A percentile compares a stretch with the other conserved stretches of the same genome.
phyloP scores from a whole-genome alignment of 1,140 invertebrate species.

The Globodera rostochiensis region DNA sequence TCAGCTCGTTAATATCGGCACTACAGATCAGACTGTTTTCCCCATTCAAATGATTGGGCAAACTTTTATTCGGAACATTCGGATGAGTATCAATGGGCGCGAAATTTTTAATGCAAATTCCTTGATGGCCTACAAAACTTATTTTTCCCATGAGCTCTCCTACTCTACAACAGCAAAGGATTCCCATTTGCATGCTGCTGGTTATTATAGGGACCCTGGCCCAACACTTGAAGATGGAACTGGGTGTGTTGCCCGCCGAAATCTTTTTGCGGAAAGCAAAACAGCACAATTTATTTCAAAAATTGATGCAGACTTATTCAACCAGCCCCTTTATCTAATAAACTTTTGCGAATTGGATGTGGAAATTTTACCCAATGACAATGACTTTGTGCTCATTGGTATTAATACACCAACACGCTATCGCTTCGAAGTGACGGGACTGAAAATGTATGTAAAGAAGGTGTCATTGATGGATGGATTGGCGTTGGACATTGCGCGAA shows the following conservation, averaged over 20 bases:
- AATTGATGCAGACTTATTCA: too few species aligned
- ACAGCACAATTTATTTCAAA: not conserved
- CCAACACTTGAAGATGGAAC: not conserved
- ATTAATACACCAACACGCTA: not conserved
- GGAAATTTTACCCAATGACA: conserved; percentile 11
- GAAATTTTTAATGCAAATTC: too few species aligned
- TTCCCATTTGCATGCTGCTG: conserved; percentile 6
- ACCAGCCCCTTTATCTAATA: too few species aligned
- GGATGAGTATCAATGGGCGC: not conserved
- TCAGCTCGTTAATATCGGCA: too few species aligned
- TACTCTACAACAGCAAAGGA: conserved; percentile 3
- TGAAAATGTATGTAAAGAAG: conserved; percentile 10
- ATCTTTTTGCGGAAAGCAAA: not conserved
- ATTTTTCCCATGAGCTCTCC: not conserved
- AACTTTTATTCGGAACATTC: too few species aligned
- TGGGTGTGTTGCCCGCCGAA: not conserved
- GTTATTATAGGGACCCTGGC: not conserved
- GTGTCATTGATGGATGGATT: conserved; percentile 19
- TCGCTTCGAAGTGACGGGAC: not conserved
- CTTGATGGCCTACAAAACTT: too few species aligned
- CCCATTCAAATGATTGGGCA: too few species aligned
- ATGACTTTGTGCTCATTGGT: not conserved
- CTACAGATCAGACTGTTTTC: too few species aligned
- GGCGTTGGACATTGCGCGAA: conserved; percentile 20
- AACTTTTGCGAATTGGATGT: not conserved